Percentiles rank a stretch among this genome's conserved stretches.
Conservation (phyloP, 2,888 invertebrate species). For the Idaea aversata region DNA sequence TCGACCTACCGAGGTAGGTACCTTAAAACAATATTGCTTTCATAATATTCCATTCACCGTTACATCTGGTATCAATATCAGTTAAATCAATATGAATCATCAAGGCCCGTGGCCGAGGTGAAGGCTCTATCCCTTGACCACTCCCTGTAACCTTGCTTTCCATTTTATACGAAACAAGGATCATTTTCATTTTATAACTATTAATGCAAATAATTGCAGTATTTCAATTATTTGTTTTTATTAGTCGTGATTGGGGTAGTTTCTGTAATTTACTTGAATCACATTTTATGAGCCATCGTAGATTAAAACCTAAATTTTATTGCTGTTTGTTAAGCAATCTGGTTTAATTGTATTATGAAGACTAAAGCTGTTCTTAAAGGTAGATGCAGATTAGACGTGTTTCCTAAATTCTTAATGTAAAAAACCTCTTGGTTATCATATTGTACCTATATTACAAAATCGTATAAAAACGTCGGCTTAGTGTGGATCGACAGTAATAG, state of each 20-base stretch:
- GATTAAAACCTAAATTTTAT: neutral
- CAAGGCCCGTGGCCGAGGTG: constrained; percentile 54
- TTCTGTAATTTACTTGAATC: no score
- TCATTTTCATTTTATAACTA: no score
- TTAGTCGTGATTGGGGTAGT: neutral
- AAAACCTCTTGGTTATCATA: neutral
- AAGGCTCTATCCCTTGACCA: constrained; percentile 74
- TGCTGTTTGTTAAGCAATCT: neutral
- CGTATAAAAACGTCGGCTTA: no score
- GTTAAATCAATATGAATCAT: constrained; percentile 65
- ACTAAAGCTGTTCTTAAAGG: neutral
- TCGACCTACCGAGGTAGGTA: no score
- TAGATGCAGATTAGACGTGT: neutral
- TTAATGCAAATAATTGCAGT: neutral
- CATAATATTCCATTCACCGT: neutral
- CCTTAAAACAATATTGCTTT: neutral
- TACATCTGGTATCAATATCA: constrained; percentile 47
- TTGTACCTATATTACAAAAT: no score
- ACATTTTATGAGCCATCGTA: neutral
- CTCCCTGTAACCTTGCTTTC: constrained; percentile 74
- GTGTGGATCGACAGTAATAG: constrained; percentile 28
- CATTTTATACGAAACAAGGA: constrained; percentile 45
- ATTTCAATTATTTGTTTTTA: neutral
- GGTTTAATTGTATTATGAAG: neutral
- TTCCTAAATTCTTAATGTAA: neutral